Percentiles rank a stretch among this genome's conserved stretches.
Evolutionary conservation across 2,113 vertebrate species (phyloP).

Genomic region (Carettochelys insculpta): DNA sequence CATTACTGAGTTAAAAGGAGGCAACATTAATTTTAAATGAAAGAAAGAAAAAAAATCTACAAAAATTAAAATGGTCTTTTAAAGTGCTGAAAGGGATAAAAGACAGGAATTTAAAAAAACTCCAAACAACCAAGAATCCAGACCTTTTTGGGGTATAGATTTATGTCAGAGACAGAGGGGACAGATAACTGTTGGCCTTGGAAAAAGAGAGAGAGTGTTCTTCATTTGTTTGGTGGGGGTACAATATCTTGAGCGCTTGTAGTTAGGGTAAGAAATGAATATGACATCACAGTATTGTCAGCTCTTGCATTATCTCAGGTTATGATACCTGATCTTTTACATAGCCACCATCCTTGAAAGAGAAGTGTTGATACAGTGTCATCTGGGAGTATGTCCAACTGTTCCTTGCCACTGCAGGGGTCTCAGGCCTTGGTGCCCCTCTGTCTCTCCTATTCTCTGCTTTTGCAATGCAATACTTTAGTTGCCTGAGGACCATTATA

Average conservation of each 20-base stretch:
- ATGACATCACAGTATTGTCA: background rate
- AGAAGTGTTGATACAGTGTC: background rate
- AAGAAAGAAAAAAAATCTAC: background rate
- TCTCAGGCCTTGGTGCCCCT: background rate
- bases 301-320: constrained; percentile 24
- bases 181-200: background rate
- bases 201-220: background rate
- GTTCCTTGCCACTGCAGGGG: background rate
- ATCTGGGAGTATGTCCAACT: background rate
- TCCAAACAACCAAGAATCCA: constrained; percentile 30
- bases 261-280: background rate
- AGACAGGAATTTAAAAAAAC: constrained; percentile 26
- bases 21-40: background rate
- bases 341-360: constrained; percentile 62
- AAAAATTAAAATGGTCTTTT: constrained; percentile 18
- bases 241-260: background rate
- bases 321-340: constrained; percentile 49
- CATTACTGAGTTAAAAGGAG: background rate
- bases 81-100: constrained; percentile 37
- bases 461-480: background rate
- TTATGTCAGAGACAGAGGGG: constrained; percentile 10
- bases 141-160: constrained; percentile 45
- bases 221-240: background rate
- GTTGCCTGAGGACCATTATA: background rate
- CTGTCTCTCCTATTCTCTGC: background rate